A percentile compares a stretch with the other conserved stretches of the same genome.
Conservation (phyloP, 2,888 invertebrate species). For the Darwinula stevensoni region DNA sequence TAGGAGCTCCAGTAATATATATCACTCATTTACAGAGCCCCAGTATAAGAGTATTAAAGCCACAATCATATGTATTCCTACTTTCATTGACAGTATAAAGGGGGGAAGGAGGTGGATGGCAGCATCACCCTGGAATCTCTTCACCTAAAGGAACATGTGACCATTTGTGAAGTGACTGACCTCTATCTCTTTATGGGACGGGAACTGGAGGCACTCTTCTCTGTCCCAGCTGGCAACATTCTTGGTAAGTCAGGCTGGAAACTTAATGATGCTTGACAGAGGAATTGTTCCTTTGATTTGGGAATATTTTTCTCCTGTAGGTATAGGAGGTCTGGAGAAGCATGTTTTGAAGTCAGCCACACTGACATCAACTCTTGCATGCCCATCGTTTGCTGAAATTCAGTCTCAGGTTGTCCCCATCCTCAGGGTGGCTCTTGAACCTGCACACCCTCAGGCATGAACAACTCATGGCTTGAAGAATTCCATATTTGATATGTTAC, state of each 20-base stretch:
- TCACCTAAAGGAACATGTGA: constrained; percentile 23
- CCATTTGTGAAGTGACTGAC: constrained; percentile 30
- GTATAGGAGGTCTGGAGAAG: constrained; percentile 56
- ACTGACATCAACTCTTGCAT: constrained; percentile 42
- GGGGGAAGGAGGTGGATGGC: no score
- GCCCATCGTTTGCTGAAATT: constrained; percentile 60
- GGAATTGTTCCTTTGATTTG: no score
- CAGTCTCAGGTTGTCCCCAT: constrained; percentile 34
- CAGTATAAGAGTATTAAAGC: no score
- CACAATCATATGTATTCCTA: no score
- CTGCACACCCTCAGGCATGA: constrained; percentile 23
- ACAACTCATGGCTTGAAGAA: not conserved
- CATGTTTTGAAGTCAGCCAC: constrained; percentile 69
- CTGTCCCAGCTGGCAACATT: constrained; percentile 67
- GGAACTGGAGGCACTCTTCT: constrained; percentile 45
- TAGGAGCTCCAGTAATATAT: no score
- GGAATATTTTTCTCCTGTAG: constrained; percentile 15
- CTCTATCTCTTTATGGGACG: constrained; percentile 77
- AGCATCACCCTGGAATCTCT: no score
- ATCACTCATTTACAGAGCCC: no score
- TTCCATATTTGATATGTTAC: constrained; percentile 11
- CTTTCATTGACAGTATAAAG: no score
- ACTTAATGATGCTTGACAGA: no score
- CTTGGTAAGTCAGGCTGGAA: constrained; percentile 28
- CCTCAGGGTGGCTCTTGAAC: constrained; percentile 72